A percentile compares a stretch with the other conserved stretches of the same genome.
phyloP scores from a whole-genome alignment of 2,888 invertebrate species.

The Cantharis rustica region DNA sequence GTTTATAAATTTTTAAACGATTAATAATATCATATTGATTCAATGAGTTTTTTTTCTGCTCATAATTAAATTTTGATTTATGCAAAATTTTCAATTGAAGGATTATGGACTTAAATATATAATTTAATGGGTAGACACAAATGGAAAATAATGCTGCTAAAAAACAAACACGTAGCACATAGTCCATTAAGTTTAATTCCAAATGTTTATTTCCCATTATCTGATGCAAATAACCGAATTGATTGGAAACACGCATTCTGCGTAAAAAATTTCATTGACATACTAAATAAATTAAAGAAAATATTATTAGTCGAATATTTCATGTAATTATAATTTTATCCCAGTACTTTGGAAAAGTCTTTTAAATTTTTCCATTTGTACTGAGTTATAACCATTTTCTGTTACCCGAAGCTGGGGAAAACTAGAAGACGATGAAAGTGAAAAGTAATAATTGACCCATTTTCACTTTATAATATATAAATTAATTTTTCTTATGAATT shows the following conservation, averaged over 20 bases:
- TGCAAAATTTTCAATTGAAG: background rate
- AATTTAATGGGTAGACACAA: background rate
- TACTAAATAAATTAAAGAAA: background rate
- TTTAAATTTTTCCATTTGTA: background rate
- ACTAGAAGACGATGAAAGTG: background rate
- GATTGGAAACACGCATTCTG: background rate
- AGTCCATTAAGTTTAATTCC: background rate
- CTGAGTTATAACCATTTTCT: background rate
- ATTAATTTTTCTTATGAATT: background rate
- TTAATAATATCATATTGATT: background rate
- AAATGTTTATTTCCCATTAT: conserved; percentile 2
- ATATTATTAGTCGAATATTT: background rate
- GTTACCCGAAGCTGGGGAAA: background rate
- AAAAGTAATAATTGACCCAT: background rate
- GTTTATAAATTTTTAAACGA: background rate
- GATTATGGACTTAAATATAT: background rate
- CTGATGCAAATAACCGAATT: background rate
- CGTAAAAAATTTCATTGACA: background rate
- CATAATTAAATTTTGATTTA: background rate
- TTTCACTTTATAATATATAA: background rate
- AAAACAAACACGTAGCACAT: conserved; percentile 1
- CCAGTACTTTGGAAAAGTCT: background rate
- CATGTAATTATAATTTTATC: background rate
- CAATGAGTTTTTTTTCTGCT: background rate
- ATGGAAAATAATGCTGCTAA: background rate